Evolutionary conservation across 2,797 vertebrate species (phyloP), one percentile per base, ranked within the genome.

Genomic region (Masticophis lateralis): DNA sequence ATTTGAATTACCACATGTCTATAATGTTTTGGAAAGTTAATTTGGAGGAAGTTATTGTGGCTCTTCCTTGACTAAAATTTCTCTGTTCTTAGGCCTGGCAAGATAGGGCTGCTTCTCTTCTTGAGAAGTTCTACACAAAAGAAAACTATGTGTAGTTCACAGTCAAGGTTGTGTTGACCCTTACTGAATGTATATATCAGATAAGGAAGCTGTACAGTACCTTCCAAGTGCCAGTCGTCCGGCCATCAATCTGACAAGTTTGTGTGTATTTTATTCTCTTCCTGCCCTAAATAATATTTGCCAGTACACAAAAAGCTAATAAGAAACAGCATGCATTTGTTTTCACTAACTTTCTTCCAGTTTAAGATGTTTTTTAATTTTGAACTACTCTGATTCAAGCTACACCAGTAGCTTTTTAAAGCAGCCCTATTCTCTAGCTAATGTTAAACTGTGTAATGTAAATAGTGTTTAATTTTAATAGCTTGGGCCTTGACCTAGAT

Each of bases 1-100:
- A 90, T 94, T 94, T 92, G 96, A 96, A 96, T 94, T 95, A 69
- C 91, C 93, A 51, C 91, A 94, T 89, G 95, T 96, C 95, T 1
- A 0, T 66, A 92, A 57, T 56, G 4, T 91, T 63, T 88, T 63
- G 91, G 93, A 95, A 96, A 93, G 37, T 27, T 91, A 89, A 63
- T 92, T 95, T 69, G 91, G 91, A 51, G 95, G 91, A 95, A 95
- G 90, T 91, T 7, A 0, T 94, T 93, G 92, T 22, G 86, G 94
- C 93, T 94, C 91, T 95, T 95, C 92, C 87, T 91, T n/a, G 7
- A 25, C 93, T 92, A 95, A 93, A 37, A 2, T 0, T 96, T 90
- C 25, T 93, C 89, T 32, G 0, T 92, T 93, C 93, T 66, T 27
- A 91, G 14, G 66, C 11, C 90, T 92, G 92, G 90, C 57, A 90